These are phyloP conservation scores for Melanotaenia trifasciata DNA, from an alignment of 2,797 vertebrate species.

Conservation along the genomic window DNA sequence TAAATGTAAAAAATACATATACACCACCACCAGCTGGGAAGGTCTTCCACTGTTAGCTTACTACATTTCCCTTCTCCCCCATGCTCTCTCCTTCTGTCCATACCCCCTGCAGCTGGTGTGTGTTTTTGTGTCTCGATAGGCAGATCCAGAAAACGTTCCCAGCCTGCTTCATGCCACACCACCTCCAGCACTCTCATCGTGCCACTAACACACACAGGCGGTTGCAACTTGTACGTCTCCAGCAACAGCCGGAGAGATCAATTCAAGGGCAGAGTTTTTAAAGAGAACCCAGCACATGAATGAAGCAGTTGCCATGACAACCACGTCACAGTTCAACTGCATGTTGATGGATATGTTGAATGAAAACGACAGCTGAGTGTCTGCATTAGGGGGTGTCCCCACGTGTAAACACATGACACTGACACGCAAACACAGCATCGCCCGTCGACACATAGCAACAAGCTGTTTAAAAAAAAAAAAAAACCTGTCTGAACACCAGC, in stretches of 20 bases:
- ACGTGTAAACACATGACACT: constrained; percentile 22
- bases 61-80: constrained; percentile 26
- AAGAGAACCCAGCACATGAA: not conserved
- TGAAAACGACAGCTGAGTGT: constrained; percentile 32
- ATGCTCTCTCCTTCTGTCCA: constrained; percentile 2
- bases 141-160: constrained; percentile 13
- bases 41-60: constrained; percentile 16
- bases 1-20: constrained; percentile 11
- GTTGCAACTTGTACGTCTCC: constrained; percentile 3
- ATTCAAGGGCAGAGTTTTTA: constrained; percentile 41
- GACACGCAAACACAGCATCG: constrained; percentile 11
- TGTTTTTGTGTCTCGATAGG: constrained; percentile 22
- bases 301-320: constrained; percentile 28
- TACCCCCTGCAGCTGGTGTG: constrained; percentile 42
- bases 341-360: constrained; percentile 10
- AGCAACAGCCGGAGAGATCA: not conserved
- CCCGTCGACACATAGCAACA: not conserved
- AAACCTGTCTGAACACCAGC: constrained; percentile 21
- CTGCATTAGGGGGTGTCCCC: constrained; percentile 10
- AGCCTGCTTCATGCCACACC: constrained; percentile 38
- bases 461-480: not conserved
- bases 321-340: constrained; percentile 15
- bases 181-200: constrained; percentile 34
- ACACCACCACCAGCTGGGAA: constrained; percentile 32
- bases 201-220: not conserved